Base-by-base conservation (phyloP, 2,797 vertebrate species). In the Halcyon chelicuti region DNA sequence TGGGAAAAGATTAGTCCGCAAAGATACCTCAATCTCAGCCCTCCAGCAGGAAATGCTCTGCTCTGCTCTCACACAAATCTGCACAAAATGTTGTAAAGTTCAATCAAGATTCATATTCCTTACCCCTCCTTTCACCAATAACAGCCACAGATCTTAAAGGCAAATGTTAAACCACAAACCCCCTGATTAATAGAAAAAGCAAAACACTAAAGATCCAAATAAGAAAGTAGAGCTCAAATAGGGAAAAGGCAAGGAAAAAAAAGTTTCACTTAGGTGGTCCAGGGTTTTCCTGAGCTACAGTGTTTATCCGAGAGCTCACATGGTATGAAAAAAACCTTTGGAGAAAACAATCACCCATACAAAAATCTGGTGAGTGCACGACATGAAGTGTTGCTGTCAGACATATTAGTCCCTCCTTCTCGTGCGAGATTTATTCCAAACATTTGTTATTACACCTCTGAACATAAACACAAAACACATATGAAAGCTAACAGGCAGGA, bases 401-500 rank as follows among this genome's bases (percentile, higher is more conserved):
- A 37, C 68, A 73, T 54, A 86, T 81, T 81, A 90, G 80, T 84
- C 49, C 39, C 25, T 37, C 44, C 67, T 95, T 85, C 61, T 67
- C 14, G 46, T 40, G 40, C 0, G 0, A 90, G 35, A 85, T 89
- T 94, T 67, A 92, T 76, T 88, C 74, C 0, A 0, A 95, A 35
- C 77, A 80, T 95, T 97, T 92, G 62, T 86, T 94, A 79, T 93
- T 94, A 61, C 94, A 92, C 77, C 54, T 93, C 80, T 4, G 10
- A 92, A 89, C 67, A 55, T 54, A 79, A 96, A 87, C 74, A 82
- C 42, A 81, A 87, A 93, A 77, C 92, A 89, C 80, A 71, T 47
- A 82, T 68, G 71, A 94, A 93, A 93, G 80, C 71, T 82, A 96
- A 87, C 77, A 93, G 61, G 90, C 83, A 95, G 83, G 86, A 95